Conservation (phyloP, 2,888 invertebrate genomes). For the Unio delphinus region DNA sequence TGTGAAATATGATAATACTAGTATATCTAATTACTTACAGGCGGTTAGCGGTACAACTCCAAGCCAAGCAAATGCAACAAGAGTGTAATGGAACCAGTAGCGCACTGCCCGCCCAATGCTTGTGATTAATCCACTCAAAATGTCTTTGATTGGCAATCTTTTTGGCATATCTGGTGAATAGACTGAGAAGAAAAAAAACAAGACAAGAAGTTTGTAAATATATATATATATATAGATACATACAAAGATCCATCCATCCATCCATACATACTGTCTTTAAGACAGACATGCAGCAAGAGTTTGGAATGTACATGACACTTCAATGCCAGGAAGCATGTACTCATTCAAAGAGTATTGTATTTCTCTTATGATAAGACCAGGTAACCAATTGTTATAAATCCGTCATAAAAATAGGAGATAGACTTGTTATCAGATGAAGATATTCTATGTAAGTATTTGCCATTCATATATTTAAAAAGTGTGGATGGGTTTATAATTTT, state of each 20-base stretch:
- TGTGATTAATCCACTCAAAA: constrained; percentile 89
- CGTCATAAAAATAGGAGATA: too few relatives aligned
- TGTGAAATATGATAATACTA: not conserved
- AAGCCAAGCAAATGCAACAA: constrained; percentile 97
- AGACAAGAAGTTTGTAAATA: not conserved
- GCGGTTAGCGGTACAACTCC: constrained; percentile 96
- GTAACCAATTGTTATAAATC: too few relatives aligned
- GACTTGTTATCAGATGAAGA: too few relatives aligned
- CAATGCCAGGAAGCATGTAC: too few relatives aligned
- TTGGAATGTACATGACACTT: too few relatives aligned
- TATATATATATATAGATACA: not conserved
- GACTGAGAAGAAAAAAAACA: constrained; percentile 73
- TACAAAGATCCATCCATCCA: too few relatives aligned
- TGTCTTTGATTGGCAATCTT: constrained; percentile 91
- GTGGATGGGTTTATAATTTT: not conserved
- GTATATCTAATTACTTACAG: constrained; percentile 74
- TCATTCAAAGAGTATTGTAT: too few relatives aligned
- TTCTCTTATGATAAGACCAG: too few relatives aligned
- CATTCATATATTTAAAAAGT: not conserved
- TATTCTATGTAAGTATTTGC: too few relatives aligned
- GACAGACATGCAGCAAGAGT: too few relatives aligned
- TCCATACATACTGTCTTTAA: too few relatives aligned
- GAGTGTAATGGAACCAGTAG: constrained; percentile 97
- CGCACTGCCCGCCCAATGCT: constrained; percentile 93
- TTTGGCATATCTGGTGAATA: constrained; percentile 99